Base-by-base conservation (phyloP, 1,140 invertebrate species). In the Hypsibius dujardini region DNA sequence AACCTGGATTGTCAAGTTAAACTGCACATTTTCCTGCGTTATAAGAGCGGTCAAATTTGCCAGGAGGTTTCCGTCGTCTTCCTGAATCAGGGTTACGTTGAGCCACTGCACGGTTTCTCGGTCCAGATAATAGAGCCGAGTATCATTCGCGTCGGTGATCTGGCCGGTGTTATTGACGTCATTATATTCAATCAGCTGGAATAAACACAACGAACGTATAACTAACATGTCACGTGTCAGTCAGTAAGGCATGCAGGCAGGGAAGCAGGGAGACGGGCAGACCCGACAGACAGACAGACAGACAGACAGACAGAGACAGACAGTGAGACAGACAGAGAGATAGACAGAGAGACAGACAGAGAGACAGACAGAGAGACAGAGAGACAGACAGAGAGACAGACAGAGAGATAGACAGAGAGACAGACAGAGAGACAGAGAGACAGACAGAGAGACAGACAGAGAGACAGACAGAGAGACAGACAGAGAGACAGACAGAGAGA, bases 101-200 rank as follows among this genome's bases (percentile, higher is more conserved):
- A 56, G 7, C 7, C 7, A n/a, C 7, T 56, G n/a, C 50, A 7
- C 7, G 50, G 50, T 56, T 7, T 7, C 7, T 7, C 7, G n/a
- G n/a, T 7, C 7, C 50, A 56, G 50, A n/a, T 56, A 7, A 56
- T 56, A 56, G 50, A 56, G 7, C 7, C 7, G n/a, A n/a, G 50
- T 56, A n/a, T 67, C 50, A n/a, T 56, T 56, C 7, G 7, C 45
- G 42, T 67, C 42, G 42, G 62, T 14, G 12, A 67, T 3, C 62
- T 67, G 7, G 12, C 62, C 62, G 62, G 42, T 67, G 42, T 7
- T 14, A 3, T 67, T 42, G 7, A 42, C 42, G 42, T 67, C 62
- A 67, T 67, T 42, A 3, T 3, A 67, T 67, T 67, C 62, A 42
- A 67, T 67, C 62, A 67, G 42, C 62, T 67, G 62, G 45, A 67